Base-by-base conservation (phyloP, 2,888 invertebrate genomes). In the Eupithecia abbreviata region DNA sequence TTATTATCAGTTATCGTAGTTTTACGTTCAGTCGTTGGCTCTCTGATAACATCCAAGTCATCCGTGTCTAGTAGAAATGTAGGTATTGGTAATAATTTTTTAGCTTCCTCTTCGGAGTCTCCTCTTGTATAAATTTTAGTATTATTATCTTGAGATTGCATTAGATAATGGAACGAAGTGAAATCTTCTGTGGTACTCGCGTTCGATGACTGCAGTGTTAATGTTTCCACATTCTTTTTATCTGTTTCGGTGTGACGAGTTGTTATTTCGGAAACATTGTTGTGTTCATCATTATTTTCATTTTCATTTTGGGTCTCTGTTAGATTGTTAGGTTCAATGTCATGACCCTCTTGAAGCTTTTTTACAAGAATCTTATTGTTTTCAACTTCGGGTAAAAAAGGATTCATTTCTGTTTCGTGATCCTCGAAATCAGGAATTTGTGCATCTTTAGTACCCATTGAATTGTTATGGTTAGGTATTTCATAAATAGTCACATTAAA, bases 331-430 rank as follows among this genome's bases (percentile, higher is more conserved):
- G 91, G 91, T 80, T 95, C 95, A 72, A 95, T 84, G 80, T 95
- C 95, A 83, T 95, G 94, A 2, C 95, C 96, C 83, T 95, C 95
- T 88, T 96, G 95, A n/a, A 96, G 88, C 84, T 95, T 96, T 84
- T 96, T 95, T 2, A 96, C 95, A 51, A 96, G 91, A 15, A 94
- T 95, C 82, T 96, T 96, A 84, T 96, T 95, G 80, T 95, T 96
- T 87, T 96, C 96, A 30, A 96, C 92, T 85, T 96, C 97, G 9
- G 97, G 96, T 82, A 97, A 89, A 85, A 96, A 97, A 6, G 97
- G 97, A 78, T 96, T 96, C 96, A 96, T 96, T 83, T 96, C 96
- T 68, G 96, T 95, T 84, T 91, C 92, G 79, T 93, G 93, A 75
- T 94, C 93, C 71, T 90, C 93, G 70, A 92, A 91, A 81, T 93